phyloP scores from a whole-genome alignment of 2,888 invertebrate genomes.

The Acanthosepion pharaonis region DNA sequence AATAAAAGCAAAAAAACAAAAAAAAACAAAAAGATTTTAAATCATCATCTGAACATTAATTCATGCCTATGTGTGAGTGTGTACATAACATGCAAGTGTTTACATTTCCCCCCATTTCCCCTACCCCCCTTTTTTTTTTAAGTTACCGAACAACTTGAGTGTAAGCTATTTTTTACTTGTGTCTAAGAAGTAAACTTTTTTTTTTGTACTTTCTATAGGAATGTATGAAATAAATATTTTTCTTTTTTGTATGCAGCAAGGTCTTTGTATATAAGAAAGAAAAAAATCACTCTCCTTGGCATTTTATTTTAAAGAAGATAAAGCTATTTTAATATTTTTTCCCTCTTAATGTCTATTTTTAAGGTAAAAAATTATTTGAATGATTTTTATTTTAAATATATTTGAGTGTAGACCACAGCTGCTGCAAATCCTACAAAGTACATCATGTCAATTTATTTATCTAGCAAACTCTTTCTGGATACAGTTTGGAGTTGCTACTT shows the following conservation, averaged over 20 bases:
- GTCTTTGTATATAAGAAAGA: not conserved
- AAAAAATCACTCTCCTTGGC: not conserved
- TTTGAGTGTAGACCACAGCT: not conserved
- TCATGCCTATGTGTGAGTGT: conserved; percentile 15
- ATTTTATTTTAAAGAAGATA: not conserved
- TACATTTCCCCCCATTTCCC: not conserved
- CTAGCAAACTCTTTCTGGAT: not conserved
- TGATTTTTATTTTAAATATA: conserved; percentile 8
- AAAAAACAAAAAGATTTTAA: not conserved
- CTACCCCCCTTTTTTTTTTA: not conserved
- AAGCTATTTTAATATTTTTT: not conserved
- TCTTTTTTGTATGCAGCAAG: not conserved
- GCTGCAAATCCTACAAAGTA: conserved; percentile 18
- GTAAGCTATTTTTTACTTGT: conserved; percentile 21
- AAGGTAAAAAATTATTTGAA: not conserved
- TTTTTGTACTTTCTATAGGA: conserved; percentile 8
- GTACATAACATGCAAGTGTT: conserved; percentile 34
- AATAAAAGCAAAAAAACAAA: no score
- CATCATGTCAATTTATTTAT: conserved; percentile 33
- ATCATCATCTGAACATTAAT: conserved; percentile 23
- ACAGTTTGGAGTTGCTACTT: not conserved
- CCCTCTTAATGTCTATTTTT: not conserved
- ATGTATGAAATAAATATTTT: conserved; percentile 18
- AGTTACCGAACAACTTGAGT: conserved; percentile 33
- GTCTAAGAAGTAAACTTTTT: not conserved